Evolutionary conservation across 2,888 invertebrate species (phyloP), one percentile per base, ranked within the genome.

Genomic region (Coelinius sp.): DNA sequence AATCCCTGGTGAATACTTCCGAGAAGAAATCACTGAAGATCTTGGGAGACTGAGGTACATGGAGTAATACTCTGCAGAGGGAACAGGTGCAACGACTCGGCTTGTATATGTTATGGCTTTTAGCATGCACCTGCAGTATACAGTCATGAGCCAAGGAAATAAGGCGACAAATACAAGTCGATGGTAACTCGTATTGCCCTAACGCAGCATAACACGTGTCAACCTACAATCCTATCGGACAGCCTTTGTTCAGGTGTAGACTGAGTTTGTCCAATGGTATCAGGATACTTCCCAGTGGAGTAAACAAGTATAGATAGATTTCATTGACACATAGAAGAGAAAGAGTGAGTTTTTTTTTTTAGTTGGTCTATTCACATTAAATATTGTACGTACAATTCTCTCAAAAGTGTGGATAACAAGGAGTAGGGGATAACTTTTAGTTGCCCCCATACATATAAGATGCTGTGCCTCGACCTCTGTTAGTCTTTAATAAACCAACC

Each of bases 401-500:
- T 70, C 65, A 62, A 73, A 69, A 64, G 74, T 38, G 59, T 56
- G 71, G 70, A 25, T 56, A 41, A 38, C 49, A 52, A 49, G 66
- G 66, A 71, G 69, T 67, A 73, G 73, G 73, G 73, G 68, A 31
- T 72, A 52, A 67, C 73, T 74, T 76, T 76, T 78, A 76, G 78
- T 74, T 68, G 62, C 78, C 75, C 67, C 75, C 75, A 75, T 82
- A 49, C 20, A 49, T 49, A 79, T 77, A 80, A 82, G 83, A 83
- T 80, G 80, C 77, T 78, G 80, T 75, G 76, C 68, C 73, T 17
- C 75, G 71, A 74, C 73, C 76, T 79, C 74, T 78, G 73, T 74
- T 81, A 82, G 82, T 80, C 75, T 79, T 70, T 78, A 78, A 78
- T 76, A 74, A 77, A 75, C 80, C 75, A 79, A 81, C 77, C 77